phyloP scores from a whole-genome alignment of 1,140 invertebrate genomes.

The Anthonomus grandis region DNA sequence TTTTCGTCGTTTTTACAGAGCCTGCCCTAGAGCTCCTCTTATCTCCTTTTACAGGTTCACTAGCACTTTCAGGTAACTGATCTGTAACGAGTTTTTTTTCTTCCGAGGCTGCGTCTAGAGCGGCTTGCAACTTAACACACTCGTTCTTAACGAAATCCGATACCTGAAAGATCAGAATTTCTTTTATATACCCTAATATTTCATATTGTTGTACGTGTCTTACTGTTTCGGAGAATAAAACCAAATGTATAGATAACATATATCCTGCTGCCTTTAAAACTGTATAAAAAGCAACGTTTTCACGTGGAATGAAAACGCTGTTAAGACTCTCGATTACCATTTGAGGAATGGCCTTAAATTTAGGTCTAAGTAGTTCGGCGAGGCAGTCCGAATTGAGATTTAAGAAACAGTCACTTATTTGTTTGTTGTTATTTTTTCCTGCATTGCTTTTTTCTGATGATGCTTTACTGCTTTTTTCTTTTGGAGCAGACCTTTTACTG shows the following conservation, averaged over 20 bases:
- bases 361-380: constrained; percentile 31
- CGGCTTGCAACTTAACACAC: no score
- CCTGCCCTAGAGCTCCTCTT: no score
- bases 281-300: constrained; percentile 23
- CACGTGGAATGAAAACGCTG: constrained; percentile 31
- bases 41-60: no score
- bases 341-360: constrained; percentile 22
- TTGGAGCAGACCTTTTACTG: constrained; percentile 1
- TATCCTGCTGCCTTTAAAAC: constrained; percentile 34
- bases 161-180: no score
- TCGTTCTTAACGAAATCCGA: no score
- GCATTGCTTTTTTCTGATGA: constrained; percentile 18
- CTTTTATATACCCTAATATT: no score
- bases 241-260: constrained; percentile 32
- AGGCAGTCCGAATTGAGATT: constrained; percentile 31
- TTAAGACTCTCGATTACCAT: constrained; percentile 38
- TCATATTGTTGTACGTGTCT: background rate
- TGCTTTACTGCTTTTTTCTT: constrained; percentile 17
- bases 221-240: constrained; percentile 34
- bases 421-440: no score
- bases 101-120: no score
- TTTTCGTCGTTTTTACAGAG: no score
- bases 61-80: no score
- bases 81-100: no score
- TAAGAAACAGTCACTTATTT: constrained; percentile 20